Conservation (phyloP, 2,113 vertebrate genomes). For the Pithys albifrons region DNA sequence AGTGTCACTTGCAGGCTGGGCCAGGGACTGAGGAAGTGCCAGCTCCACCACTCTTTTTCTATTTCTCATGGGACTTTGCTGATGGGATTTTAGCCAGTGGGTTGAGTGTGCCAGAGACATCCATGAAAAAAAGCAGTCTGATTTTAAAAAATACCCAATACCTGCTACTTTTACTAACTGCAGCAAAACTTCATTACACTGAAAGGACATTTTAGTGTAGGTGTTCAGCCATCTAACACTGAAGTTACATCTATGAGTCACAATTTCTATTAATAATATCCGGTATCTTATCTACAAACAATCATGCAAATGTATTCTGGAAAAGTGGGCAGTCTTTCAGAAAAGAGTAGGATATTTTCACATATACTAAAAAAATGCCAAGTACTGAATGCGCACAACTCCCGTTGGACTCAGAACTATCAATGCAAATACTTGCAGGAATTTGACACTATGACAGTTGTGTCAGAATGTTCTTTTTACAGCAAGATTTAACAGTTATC, state of each 20-base stretch:
- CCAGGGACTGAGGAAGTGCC: not conserved
- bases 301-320: not conserved
- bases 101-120: not conserved
- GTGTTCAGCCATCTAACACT: not conserved
- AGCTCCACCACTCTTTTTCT: not conserved
- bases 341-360: not conserved
- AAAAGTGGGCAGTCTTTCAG: not conserved
- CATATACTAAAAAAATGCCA: not conserved
- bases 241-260: not conserved
- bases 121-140: not conserved
- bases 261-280: not conserved
- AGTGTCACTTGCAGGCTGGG: not conserved
- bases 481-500: not conserved
- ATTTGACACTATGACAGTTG: not conserved
- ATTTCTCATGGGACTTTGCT: not conserved
- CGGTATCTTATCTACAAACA: not conserved
- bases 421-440: not conserved
- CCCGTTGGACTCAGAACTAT: not conserved
- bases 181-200: not conserved
- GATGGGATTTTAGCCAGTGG: not conserved
- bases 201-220: not conserved
- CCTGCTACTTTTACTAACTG: not conserved
- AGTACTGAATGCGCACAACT: not conserved
- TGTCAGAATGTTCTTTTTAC: not conserved
- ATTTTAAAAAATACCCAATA: not conserved